Evolutionary conservation across 2,888 invertebrate genomes (phyloP), one percentile per base, ranked within the genome.

Genomic region (Aspidapion aeneum): DNA sequence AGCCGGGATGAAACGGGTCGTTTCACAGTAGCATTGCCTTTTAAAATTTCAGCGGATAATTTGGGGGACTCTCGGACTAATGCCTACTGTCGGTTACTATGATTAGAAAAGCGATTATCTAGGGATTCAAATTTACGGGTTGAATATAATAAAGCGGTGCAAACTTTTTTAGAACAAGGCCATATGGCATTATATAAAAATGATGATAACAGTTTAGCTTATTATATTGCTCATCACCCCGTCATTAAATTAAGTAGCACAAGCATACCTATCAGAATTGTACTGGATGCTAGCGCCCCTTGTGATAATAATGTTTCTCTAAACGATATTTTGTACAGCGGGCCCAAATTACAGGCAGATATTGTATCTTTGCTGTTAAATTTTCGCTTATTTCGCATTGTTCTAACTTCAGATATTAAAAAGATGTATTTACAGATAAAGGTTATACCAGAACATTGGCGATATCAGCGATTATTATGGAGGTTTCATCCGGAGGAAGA

Each of bases 401-500:
- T 16, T 9, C 16, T 48, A 16, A 48, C 9, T 12, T 12, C 9
- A 48, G 20, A 19, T 57, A 12, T 5, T 7, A 17, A 9, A 57
- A 9, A 17, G 20, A n/a, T n/a, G n/a, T n/a, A n/a, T n/a, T n/a
- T n/a, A n/a, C n/a, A n/a, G n/a, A n/a, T n/a, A n/a, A n/a, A n/a
- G n/a, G n/a, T n/a, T n/a, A n/a, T n/a, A n/a, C n/a, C n/a, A n/a
- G n/a, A n/a, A n/a, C n/a, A n/a, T 17, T 20, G 57, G 21, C 16
- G 16, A 21, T 57, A 21, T 57, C 57, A 57, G 17, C 12, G 57
- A 57, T 5, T 57, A 21, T 57, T 57, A 16, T 57, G 19, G 19
- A 18, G 57, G 18, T 57, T 57, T 57, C 9, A 57, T 57, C 21
- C 57, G 7, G 7, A 21, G 7, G 20, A 57, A 12, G 19, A 16